Evolutionary conservation across 37 sponge, comb jelly and placozoan genomes (phyloP).

Genomic region (Agelas oroides): DNA sequence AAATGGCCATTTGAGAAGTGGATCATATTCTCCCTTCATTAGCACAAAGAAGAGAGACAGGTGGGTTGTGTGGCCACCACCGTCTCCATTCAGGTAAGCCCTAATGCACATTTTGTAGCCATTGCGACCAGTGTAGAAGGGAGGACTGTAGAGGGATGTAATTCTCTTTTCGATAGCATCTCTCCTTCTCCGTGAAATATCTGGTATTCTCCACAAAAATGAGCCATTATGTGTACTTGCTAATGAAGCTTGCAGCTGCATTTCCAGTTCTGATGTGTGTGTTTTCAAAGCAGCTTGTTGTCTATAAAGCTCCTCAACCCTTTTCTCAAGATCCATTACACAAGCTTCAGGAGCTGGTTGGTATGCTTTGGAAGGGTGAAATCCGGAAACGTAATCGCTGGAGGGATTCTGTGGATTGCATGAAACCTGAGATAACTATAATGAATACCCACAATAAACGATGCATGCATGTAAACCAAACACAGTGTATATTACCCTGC

Average conservation of each 20-base stretch:
- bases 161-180: conserved; percentile 75
- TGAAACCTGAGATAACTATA: no score
- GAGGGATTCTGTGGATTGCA: no score
- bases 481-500: no score
- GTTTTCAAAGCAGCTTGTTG: no score
- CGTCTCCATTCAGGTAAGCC: conserved; percentile 79
- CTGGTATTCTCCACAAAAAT: conserved; percentile 85
- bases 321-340: no score
- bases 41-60: conserved; percentile 78
- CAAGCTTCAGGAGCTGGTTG: no score
- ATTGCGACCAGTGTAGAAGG: conserved; percentile 80
- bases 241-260: conserved; percentile 77
- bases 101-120: conserved; percentile 88
- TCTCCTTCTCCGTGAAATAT: conserved; percentile 63
- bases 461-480: no score
- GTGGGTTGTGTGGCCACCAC: conserved; percentile 57
- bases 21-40: conserved; percentile 82
- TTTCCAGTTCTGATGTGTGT: no score
- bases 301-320: no score
- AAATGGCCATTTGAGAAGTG: conserved; percentile 76
- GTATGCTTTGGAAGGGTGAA: no score
- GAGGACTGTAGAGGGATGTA: conserved; percentile 84
- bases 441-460: no score
- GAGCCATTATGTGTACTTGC: conserved; percentile 79
- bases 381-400: no score